A percentile compares a stretch with the other conserved stretches of the same genome.
Evolutionary conservation across 2,113 vertebrate species (phyloP).

Genomic region (Pelobates fuscus): DNA sequence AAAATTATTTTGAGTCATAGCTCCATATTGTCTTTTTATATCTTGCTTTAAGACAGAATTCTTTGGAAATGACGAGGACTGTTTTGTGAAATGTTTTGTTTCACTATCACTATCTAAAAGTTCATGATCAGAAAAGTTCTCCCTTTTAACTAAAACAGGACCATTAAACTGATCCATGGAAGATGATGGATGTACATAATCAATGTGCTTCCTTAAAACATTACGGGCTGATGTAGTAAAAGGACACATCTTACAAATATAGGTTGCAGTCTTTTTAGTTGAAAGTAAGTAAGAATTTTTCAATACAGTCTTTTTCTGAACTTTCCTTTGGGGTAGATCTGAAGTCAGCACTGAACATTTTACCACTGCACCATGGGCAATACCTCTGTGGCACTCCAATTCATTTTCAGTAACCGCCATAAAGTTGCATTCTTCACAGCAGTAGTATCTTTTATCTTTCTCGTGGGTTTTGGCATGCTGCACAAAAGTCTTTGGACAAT

Average conservation of each 20-base stretch:
- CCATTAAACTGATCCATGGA: constrained; percentile 68
- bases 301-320: constrained; percentile 69
- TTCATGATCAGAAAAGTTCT: constrained; percentile 66
- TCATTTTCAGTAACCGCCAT: constrained; percentile 80
- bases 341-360: constrained; percentile 67
- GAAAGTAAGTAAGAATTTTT: constrained; percentile 66
- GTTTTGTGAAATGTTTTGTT: constrained; percentile 69
- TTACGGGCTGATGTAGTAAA: constrained; percentile 75
- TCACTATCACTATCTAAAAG: constrained; percentile 63
- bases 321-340: constrained; percentile 67
- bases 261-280: constrained; percentile 68
- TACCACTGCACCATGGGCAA: constrained; percentile 74
- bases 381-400: constrained; percentile 77
- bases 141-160: constrained; percentile 71
- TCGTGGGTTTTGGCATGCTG: constrained; percentile 82
- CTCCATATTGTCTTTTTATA: constrained; percentile 70
- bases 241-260: constrained; percentile 77
- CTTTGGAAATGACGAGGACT: constrained; percentile 77
- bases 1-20: constrained; percentile 71
- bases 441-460: constrained; percentile 86
- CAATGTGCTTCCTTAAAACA: constrained; percentile 75
- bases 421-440: constrained; percentile 84
- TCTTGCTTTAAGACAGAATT: constrained; percentile 79
- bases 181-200: constrained; percentile 73
- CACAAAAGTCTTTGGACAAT: constrained; percentile 84